These are phyloP conservation scores for Drosophila littoralis DNA, from an alignment of 1,140 invertebrate species.

Conservation along the genomic window DNA sequence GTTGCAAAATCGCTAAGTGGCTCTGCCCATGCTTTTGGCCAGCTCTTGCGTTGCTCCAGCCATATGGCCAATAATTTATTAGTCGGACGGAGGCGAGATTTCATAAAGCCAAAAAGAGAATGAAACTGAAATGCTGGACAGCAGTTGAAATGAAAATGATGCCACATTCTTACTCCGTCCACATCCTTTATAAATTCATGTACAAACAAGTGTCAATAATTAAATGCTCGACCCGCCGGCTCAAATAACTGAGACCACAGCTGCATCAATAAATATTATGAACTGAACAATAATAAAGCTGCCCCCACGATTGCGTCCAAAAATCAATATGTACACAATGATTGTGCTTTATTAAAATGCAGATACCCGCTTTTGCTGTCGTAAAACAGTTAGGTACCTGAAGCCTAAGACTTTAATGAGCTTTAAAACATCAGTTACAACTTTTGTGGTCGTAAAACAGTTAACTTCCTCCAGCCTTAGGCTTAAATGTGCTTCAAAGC, in stretches of 20 bases:
- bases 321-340: slow-evolving; percentile 22
- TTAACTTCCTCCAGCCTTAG: too few relatives aligned
- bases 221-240: slow-evolving; percentile 39
- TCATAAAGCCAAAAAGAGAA: slow-evolving; percentile 7
- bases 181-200: slow-evolving; percentile 36
- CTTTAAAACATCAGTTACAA: too few relatives aligned
- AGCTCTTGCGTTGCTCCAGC: slow-evolving; percentile 13
- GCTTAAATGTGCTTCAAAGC: too few relatives aligned
- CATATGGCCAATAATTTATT: slow-evolving; percentile 55
- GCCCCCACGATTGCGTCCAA: slow-evolving; percentile 17
- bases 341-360: too few relatives aligned
- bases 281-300: slow-evolving; percentile 43
- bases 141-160: slow-evolving; percentile 15
- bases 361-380: too few relatives aligned
- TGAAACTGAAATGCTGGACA: neutral
- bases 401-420: too few relatives aligned
- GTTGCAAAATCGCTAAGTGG: slow-evolving; percentile 65
- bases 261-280: slow-evolving; percentile 17
- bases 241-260: neutral
- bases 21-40: slow-evolving; percentile 33
- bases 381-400: too few relatives aligned
- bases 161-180: neutral
- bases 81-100: slow-evolving; percentile 6
- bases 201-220: slow-evolving; percentile 64
- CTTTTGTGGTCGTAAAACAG: too few relatives aligned